A percentile compares a stretch with the other conserved stretches of the same genome.
phyloP scores from a whole-genome alignment of 1,140 invertebrate species.

The Portunus trituberculatus region DNA sequence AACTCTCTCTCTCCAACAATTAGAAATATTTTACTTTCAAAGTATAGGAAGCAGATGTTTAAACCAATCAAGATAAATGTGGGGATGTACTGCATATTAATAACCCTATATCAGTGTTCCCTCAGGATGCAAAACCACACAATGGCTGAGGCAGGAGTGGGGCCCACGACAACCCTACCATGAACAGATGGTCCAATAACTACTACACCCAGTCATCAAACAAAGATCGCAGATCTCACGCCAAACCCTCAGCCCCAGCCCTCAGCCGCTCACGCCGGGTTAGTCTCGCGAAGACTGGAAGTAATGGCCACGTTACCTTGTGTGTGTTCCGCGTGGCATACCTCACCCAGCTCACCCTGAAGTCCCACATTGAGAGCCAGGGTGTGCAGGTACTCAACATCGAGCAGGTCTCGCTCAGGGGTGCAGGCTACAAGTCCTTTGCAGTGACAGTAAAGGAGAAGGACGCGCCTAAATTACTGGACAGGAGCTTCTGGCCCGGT shows the following conservation, averaged over 20 bases:
- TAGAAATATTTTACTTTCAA: too few species aligned
- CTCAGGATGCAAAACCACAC: neutral
- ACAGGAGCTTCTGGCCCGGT: slow-evolving; percentile 61
- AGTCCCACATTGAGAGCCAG: slow-evolving; percentile 52
- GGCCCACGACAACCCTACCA: neutral
- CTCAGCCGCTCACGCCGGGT: neutral
- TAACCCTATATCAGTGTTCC: neutral
- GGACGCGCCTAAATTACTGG: slow-evolving; percentile 25
- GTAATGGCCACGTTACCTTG: neutral
- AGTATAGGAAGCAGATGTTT: too few species aligned
- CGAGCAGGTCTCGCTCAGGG: slow-evolving; percentile 43
- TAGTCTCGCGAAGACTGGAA: neutral
- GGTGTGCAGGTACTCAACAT: slow-evolving; percentile 50
- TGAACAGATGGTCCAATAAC: slow-evolving; percentile 59
- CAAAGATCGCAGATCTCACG: neutral
- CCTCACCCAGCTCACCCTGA: slow-evolving; percentile 59
- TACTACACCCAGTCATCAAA: neutral
- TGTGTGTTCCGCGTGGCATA: slow-evolving; percentile 64
- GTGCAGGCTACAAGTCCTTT: slow-evolving; percentile 55
- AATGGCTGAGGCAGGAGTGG: neutral
- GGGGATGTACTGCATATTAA: too few species aligned
- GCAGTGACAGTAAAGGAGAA: slow-evolving; percentile 46
- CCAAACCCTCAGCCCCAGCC: neutral
- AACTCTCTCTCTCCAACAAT: too few species aligned
- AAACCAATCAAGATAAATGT: too few species aligned